Conservation (phyloP, 2,797 vertebrate genomes). For the Sebastes matsubarae region DNA sequence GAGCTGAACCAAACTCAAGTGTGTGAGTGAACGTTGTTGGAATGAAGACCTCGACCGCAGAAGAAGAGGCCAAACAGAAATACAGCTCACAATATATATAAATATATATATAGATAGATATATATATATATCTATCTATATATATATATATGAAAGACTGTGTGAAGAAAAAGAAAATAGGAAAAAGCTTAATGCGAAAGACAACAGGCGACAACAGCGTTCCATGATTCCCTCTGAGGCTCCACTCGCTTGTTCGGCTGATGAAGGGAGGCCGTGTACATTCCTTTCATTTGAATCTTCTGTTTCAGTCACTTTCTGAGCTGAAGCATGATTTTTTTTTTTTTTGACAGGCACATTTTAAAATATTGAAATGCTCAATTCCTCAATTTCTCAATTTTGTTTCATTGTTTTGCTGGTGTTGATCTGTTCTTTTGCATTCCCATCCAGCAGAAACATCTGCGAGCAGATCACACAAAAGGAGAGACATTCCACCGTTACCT, state of each 20-base stretch:
- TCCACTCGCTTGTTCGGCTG: background rate
- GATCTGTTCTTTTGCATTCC: conserved; percentile 30
- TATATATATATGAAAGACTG: background rate
- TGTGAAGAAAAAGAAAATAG: conserved; percentile 5
- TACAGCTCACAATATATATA: background rate
- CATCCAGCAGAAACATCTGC: background rate
- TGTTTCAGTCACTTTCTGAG: conserved; percentile 18
- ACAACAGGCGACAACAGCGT: conserved; percentile 11
- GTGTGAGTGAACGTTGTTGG: conserved; percentile 4
- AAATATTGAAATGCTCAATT: conserved; percentile 17
- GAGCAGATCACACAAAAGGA: background rate
- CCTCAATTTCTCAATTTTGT: conserved; percentile 13
- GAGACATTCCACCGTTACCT: conserved; percentile 12
- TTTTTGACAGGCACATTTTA: conserved; percentile 27
- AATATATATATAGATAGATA: background rate
- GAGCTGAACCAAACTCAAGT: conserved; percentile 57
- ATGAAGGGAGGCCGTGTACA: conserved; percentile 48
- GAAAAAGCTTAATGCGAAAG: conserved; percentile 1
- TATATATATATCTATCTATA: no score
- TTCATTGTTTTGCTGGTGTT: conserved; percentile 15
- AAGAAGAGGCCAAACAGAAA: conserved; percentile 33
- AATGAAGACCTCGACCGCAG: conserved; percentile 10
- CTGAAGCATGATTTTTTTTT: conserved; percentile 42
- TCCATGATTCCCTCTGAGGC: conserved; percentile 33
- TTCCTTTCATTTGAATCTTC: conserved; percentile 62